phyloP scores from a whole-genome alignment of 2,797 vertebrate genomes.

The Phalloptychus januarius region DNA sequence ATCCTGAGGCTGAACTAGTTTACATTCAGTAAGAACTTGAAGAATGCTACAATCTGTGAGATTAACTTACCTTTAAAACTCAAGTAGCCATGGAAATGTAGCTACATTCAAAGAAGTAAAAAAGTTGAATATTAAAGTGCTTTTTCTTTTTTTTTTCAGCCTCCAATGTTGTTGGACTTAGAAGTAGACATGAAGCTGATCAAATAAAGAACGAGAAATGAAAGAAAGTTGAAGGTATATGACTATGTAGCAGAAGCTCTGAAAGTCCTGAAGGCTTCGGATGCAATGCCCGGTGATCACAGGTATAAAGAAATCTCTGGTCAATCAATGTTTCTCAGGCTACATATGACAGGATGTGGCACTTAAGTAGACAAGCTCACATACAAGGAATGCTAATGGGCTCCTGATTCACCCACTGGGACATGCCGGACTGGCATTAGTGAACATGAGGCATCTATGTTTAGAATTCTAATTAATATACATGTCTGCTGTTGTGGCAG shows the following conservation, averaged over 20 bases:
- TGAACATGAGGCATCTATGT: slow-evolving; percentile 49
- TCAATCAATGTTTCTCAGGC: slow-evolving; percentile 36
- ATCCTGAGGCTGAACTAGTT: slow-evolving; percentile 64
- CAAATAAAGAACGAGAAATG: slow-evolving; percentile 17
- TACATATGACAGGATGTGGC: slow-evolving; percentile 41
- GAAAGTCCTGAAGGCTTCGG: slow-evolving; percentile 20
- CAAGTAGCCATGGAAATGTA: slow-evolving; percentile 21
- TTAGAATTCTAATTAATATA: slow-evolving; percentile 64
- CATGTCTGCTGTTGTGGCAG: slow-evolving; percentile 39
- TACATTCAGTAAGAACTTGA: slow-evolving; percentile 48
- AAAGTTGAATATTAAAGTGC: slow-evolving; percentile 15
- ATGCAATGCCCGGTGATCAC: slow-evolving; percentile 41
- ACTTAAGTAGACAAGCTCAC: slow-evolving; percentile 31
- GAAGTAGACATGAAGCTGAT: slow-evolving; percentile 23
- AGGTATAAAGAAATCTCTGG: slow-evolving; percentile 42
- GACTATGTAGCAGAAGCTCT: slow-evolving; percentile 35
- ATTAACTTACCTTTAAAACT: slow-evolving; percentile 46
- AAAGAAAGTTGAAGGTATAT: slow-evolving; percentile 16
- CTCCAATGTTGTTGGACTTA: slow-evolving; percentile 27
- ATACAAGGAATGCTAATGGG: slow-evolving; percentile 43
- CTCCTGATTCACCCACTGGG: slow-evolving; percentile 31
- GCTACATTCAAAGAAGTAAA: background rate
- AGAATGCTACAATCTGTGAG: slow-evolving; percentile 50
- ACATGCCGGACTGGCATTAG: slow-evolving; percentile 47
- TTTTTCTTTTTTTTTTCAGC: slow-evolving; percentile 24